Percentiles rank a stretch among this genome's conserved stretches.
Evolutionary conservation across 2,888 invertebrate genomes (phyloP).

Genomic region (Apodemia duryi): DNA sequence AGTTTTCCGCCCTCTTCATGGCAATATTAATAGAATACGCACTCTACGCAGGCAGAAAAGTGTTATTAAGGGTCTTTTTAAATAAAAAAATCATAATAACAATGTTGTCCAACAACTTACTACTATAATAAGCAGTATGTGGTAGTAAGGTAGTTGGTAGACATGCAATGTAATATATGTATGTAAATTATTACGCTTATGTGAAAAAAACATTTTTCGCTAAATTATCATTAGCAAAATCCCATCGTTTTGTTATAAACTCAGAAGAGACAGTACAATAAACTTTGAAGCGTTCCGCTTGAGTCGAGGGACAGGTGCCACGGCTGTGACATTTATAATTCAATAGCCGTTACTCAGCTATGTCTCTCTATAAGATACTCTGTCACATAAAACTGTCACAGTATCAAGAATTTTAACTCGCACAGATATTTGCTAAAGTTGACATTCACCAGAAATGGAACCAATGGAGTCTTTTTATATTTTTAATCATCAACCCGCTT

Average conservation of each 20-base stretch:
- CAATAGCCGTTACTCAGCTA: not conserved
- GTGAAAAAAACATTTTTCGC: not conserved
- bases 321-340: not conserved
- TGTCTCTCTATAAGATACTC: not conserved
- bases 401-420: not conserved
- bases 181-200: not conserved
- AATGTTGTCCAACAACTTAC: too few relatives aligned
- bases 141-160: too few relatives aligned
- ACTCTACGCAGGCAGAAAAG: too few relatives aligned
- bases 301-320: not conserved
- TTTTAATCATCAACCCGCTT: too few relatives aligned
- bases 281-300: not conserved
- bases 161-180: too few relatives aligned
- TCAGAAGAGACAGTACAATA: not conserved
- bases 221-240: not conserved
- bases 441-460: too few relatives aligned
- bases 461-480: too few relatives aligned
- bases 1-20: too few relatives aligned
- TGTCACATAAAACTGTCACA: conserved; percentile 3
- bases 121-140: too few relatives aligned
- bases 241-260: not conserved
- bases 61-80: too few relatives aligned
- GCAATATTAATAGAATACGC: too few relatives aligned
- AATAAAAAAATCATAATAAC: too few relatives aligned
- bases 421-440: not conserved